phyloP scores from a whole-genome alignment of 2,888 invertebrate species.

The Phortica magna region DNA sequence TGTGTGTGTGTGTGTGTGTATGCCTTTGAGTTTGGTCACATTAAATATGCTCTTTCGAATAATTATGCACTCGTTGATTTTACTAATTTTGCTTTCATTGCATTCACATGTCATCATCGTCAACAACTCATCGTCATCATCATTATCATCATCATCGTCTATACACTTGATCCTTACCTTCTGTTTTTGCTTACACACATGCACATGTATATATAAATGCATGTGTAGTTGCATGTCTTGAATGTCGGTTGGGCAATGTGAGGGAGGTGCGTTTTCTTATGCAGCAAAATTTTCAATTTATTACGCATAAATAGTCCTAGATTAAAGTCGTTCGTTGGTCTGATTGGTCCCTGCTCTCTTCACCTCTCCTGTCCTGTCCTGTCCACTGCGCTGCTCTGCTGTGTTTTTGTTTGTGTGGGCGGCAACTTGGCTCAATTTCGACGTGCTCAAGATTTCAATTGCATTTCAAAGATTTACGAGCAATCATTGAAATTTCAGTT shows the following conservation, averaged over 20 bases:
- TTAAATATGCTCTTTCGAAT: neutral
- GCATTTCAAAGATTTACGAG: neutral
- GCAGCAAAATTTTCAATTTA: neutral
- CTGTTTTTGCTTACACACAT: too few relatives aligned
- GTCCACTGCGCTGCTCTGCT: too few relatives aligned
- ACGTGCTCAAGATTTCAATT: neutral
- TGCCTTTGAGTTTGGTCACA: neutral
- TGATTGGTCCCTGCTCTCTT: too few relatives aligned
- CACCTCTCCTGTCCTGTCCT: too few relatives aligned
- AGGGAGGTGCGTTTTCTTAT: neutral
- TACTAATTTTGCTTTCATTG: neutral
- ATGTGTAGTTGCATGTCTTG: too few relatives aligned
- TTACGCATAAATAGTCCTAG: neutral
- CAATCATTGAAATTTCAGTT: neutral
- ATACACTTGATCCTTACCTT: neutral
- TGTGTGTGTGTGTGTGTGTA: too few relatives aligned
- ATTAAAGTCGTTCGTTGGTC: neutral
- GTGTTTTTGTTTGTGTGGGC: neutral
- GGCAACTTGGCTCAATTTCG: neutral
- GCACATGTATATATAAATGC: too few relatives aligned
- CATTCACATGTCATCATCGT: neutral
- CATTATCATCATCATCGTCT: neutral
- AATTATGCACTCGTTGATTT: neutral
- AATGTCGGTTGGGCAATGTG: neutral
- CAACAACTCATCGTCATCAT: neutral